Conservation (phyloP, 2,797 vertebrate species). For the Eurystomus glaucurus region DNA sequence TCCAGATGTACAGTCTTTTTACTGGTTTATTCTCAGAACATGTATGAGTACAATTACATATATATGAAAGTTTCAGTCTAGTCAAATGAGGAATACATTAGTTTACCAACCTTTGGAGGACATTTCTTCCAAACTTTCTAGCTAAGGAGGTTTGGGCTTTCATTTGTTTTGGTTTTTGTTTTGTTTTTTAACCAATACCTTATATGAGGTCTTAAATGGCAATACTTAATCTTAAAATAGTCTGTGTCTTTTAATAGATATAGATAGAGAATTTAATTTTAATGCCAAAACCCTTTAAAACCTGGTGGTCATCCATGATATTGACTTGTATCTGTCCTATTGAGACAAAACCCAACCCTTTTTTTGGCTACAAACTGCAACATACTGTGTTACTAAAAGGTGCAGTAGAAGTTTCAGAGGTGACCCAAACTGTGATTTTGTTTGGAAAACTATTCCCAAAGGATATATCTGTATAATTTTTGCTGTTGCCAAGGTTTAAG, state of each 20-base stretch:
- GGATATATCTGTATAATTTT: background rate
- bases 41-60: background rate
- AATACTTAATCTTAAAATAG: background rate
- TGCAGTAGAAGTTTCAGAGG: background rate
- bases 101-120: background rate
- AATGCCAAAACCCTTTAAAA: background rate
- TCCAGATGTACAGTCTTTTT: background rate
- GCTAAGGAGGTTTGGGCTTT: background rate
- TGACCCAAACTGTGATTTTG: background rate
- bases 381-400: background rate
- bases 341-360: background rate
- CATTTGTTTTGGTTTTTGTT: background rate
- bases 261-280: background rate
- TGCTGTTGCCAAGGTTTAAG: background rate
- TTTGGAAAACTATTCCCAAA: background rate
- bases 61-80: background rate
- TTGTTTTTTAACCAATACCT: background rate
- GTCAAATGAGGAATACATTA: background rate
- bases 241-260: background rate
- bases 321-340: background rate
- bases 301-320: background rate
- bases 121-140: background rate
- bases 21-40: background rate
- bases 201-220: background rate
- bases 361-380: background rate